These are phyloP conservation scores for Novumbra hubbsi DNA, from an alignment of 2,797 vertebrate species.

Conservation along the genomic window DNA sequence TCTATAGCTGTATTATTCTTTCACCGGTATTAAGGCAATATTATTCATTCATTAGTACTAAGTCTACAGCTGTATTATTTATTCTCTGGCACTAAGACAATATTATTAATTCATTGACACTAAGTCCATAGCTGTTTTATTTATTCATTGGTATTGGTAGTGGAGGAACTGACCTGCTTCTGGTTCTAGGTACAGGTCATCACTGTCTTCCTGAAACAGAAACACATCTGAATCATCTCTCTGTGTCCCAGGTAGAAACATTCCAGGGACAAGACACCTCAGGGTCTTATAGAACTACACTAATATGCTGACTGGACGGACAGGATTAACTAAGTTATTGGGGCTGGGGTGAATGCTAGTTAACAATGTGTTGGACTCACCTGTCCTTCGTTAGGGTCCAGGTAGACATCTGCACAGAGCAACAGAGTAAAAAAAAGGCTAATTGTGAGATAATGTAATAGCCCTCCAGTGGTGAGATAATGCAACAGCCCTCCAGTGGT, in stretches of 20 bases:
- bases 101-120: no score
- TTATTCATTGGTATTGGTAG: not conserved
- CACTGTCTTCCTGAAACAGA: constrained; percentile 60
- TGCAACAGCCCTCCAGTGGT: constrained; percentile 16
- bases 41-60: no score
- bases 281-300: not conserved
- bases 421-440: constrained; percentile 14
- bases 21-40: no score
- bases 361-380: constrained; percentile 44
- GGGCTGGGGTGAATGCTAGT: not conserved
- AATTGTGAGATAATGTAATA: not conserved
- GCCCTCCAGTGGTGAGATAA: constrained; percentile 13
- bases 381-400: constrained; percentile 76
- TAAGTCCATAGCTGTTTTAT: not conserved
- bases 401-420: constrained; percentile 72
- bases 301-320: not conserved
- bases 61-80: not conserved
- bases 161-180: constrained; percentile 54
- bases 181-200: constrained; percentile 74
- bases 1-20: not conserved
- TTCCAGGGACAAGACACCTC: not conserved
- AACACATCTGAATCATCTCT: constrained; percentile 3
- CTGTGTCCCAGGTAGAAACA: not conserved
- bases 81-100: no score
- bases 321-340: not conserved